Percentiles rank a stretch among this genome's conserved stretches.
These are phyloP conservation scores for Zaprionus nigranus DNA, from an alignment of 1,140 invertebrate genomes.

Conservation along the genomic window DNA sequence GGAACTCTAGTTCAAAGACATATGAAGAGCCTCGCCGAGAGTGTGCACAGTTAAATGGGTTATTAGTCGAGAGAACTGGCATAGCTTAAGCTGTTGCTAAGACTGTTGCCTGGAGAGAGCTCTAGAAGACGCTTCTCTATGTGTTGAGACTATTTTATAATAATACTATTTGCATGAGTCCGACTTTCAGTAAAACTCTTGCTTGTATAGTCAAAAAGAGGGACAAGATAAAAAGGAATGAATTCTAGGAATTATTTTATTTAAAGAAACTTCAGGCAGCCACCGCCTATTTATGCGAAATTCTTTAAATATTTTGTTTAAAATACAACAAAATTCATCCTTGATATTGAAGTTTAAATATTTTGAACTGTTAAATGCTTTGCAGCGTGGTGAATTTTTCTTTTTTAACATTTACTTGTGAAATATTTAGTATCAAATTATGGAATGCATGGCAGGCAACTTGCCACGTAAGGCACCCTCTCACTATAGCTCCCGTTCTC, in stretches of 20 bases:
- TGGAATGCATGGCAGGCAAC: constrained; percentile 12
- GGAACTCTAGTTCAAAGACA: neutral
- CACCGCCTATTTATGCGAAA: neutral
- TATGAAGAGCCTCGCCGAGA: neutral
- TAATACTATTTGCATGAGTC: neutral
- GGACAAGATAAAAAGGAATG: too few species aligned
- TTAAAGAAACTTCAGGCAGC: neutral
- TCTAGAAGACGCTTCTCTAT: too few species aligned
- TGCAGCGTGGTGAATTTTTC: neutral
- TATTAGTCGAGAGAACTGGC: neutral
- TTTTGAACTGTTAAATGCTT: constrained; percentile 2
- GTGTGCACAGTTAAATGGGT: neutral
- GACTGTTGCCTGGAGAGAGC: too few species aligned
- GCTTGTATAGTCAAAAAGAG: neutral
- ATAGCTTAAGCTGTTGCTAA: too few species aligned
- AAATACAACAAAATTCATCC: neutral
- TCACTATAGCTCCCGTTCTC: neutral
- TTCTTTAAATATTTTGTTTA: neutral
- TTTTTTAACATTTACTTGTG: constrained; percentile 9
- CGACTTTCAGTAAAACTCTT: too few species aligned
- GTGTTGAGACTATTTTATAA: neutral
- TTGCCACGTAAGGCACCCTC: neutral
- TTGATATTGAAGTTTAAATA: neutral
- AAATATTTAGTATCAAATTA: constrained; percentile 34
- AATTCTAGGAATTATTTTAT: neutral